Base-by-base conservation (phyloP, 2,797 vertebrate genomes). In the Oryzias sinensis region DNA sequence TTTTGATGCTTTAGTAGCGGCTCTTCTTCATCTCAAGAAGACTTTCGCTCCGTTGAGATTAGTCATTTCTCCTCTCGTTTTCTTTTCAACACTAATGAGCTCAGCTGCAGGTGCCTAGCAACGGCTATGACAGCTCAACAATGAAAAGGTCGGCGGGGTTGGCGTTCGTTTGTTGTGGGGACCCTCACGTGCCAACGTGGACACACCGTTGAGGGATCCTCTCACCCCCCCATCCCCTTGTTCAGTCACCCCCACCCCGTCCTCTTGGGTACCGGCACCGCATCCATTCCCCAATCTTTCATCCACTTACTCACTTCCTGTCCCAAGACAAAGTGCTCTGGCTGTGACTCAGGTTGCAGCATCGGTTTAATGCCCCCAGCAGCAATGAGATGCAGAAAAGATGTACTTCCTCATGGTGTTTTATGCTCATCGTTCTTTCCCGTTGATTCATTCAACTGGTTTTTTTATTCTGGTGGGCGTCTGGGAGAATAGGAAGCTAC, bases 81-180 rank as follows among this genome's bases (percentile, higher is more conserved):
- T 74, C 80, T 75, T 78, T 84, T 74, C 73, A 75, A 62, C 68
- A 69, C 58, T 82, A 87, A 88, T 84, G 84, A 87, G 88, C 85
- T 85, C 72, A 74, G 74, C 63, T 14, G 41, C 76, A 63, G 76
- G 80, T 70, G 80, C 83, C 70, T 80, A 86, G 87, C 84, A 89
- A 89, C 90, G 33, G 73, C 81, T 71, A 62, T 67, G 74, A 70
- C 75, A 80, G 79, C 76, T 66, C 43, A 3, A 81, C 68, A 74
- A 71, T 74, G 68, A 62, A 74, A 64, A 64, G 44, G 83, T 79
- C 52, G 65, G 80, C 72, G 65, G 82, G 73, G 84, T 75, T 62
- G 59, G 72, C n/a, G 14, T 45, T 77, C 48, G 51, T 77, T 81
- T 73, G 56, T 76, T 72, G 76, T 24, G 69, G 79, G 80, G 80